phyloP scores from a whole-genome alignment of 1,140 invertebrate genomes.

The Stegodyphus dumicola region DNA sequence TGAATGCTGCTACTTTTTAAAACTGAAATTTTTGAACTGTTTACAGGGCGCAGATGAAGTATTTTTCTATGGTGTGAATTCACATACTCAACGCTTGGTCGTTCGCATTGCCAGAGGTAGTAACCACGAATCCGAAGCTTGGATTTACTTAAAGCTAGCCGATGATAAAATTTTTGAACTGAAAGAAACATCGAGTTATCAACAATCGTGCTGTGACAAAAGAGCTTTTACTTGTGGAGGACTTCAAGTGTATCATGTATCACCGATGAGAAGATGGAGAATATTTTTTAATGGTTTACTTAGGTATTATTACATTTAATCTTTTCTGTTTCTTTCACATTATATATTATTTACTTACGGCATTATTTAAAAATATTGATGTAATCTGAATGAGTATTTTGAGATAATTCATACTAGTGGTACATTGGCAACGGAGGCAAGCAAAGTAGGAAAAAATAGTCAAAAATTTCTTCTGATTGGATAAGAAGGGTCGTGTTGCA shows the following conservation, averaged over 20 bases:
- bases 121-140: neutral
- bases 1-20: no score
- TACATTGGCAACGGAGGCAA: no score
- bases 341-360: neutral
- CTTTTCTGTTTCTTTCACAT: neutral
- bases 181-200: neutral
- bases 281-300: conserved; percentile 32
- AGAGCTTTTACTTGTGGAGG: conserved; percentile 24
- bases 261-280: conserved; percentile 42
- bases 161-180: neutral
- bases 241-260: conserved; percentile 11
- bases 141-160: neutral
- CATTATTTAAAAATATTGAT: neutral
- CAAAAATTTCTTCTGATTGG: no score
- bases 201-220: conserved; percentile 4
- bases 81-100: neutral
- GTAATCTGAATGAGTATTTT: no score
- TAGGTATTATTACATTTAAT: neutral
- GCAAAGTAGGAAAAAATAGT: no score
- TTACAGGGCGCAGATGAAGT: neutral
- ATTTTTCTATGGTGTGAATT: conserved; percentile 9
- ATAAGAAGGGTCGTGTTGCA: no score
- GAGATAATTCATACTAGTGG: no score
- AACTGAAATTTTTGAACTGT: no score
- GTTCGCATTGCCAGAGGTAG: neutral